Evolutionary conservation across 2,797 vertebrate genomes (phyloP), one percentile per base, ranked within the genome.

Genomic region (Leptodactylus fallax): DNA sequence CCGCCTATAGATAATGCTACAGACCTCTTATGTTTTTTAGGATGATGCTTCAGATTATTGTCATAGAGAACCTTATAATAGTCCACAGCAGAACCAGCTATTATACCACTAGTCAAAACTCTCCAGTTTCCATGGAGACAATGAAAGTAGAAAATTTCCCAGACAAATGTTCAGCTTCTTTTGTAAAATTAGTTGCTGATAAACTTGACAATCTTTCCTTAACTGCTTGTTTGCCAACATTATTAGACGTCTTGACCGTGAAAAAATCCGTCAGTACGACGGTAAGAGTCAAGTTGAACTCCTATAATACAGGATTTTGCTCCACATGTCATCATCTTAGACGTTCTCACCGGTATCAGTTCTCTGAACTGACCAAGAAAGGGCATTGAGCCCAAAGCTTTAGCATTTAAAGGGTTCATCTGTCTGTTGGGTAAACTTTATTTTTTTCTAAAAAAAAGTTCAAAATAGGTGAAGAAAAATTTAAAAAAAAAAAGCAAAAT

Each of bases 91-190:
- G 17, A 80, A 45, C 27, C 71, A n/a, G 51, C 72, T 71, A 81
- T 78, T 85, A 77, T 69, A 21, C 72, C 69, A 82, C 80, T 86
- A 74, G 78, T 82, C 60, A 86, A 85, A 89, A 77, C 71, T 63
- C n/a, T 7, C 53, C 60, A 81, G 88, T 89, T 86, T 86, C 88
- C 88, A 83, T 89, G 88, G 84, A 11, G 47, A 86, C 88, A 55
- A 55, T 21, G 72, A 78, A 79, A 79, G 79, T 60, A n/a, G 36
- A 80, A 72, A 83, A 45, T 56, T 61, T 81, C 51, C 79, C 78
- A 85, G 77, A 85, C 60, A 47, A 84, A 78, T 82, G 61, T 67
- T 78, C 81, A n/a, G 72, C 72, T 86, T 78, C 84, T 89, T 60
- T 83, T 79, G 60, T 27, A 69, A 82, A 86, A 60, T 69, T 36